Conservation (phyloP, 2,797 vertebrate species). For the Carduelis carduelis region DNA sequence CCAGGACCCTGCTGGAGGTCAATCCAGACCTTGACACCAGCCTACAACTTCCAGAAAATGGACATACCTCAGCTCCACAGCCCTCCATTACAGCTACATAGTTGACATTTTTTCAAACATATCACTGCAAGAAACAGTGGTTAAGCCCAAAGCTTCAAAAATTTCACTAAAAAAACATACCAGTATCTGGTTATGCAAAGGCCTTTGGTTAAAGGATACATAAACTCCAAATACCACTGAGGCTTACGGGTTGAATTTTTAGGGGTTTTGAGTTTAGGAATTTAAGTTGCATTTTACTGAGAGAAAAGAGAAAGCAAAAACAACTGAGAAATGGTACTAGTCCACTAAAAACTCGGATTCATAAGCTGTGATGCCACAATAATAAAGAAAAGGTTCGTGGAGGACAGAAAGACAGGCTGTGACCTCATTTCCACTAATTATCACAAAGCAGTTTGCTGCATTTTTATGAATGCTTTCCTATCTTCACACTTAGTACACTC, state of each 20-base stretch:
- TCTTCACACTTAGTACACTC: not conserved
- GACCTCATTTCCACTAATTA: slow-evolving; percentile 38
- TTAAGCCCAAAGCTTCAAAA: slow-evolving; percentile 50
- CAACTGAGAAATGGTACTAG: slow-evolving; percentile 28
- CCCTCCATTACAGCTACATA: slow-evolving; percentile 12
- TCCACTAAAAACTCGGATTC: slow-evolving; percentile 28
- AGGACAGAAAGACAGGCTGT: slow-evolving; percentile 1
- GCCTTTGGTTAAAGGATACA: slow-evolving; percentile 45
- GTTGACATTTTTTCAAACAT: slow-evolving; percentile 44
- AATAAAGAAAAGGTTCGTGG: slow-evolving; percentile 10
- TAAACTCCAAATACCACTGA: slow-evolving; percentile 50
- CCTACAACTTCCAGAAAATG: not conserved
- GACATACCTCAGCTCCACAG: not conserved
- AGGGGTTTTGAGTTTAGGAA: slow-evolving; percentile 19
- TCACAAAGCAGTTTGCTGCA: not conserved
- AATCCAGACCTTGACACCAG: not conserved
- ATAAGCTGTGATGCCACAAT: slow-evolving; percentile 14
- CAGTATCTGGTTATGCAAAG: slow-evolving; percentile 56
- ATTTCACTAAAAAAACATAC: slow-evolving; percentile 61
- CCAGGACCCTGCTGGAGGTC: not conserved
- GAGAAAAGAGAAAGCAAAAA: slow-evolving; percentile 61
- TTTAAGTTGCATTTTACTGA: slow-evolving; percentile 37
- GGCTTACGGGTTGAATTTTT: slow-evolving; percentile 51
- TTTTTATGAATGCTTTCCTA: not conserved
- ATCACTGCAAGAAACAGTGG: slow-evolving; percentile 33